Evolutionary conservation across 2,113 vertebrate genomes (phyloP), one percentile per base, ranked within the genome.

Genomic region (Mesitornis unicolor): DNA sequence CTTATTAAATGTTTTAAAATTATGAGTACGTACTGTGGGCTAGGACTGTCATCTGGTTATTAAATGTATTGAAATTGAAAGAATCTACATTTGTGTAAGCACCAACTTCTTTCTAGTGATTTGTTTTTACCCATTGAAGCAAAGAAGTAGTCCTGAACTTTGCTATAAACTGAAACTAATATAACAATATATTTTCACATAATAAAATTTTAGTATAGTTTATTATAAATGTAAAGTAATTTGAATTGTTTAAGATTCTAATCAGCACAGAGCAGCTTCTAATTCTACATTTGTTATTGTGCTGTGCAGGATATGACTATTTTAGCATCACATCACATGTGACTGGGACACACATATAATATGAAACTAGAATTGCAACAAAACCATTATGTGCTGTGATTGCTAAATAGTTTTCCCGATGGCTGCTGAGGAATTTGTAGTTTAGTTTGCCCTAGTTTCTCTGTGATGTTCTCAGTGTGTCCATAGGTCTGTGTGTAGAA

Each of bases 261-360:
- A 42, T 93, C 68, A 64, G 19, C 43, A 43, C 29, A 51, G 7
- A 10, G 3, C 48, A 29, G 3, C 15, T 54, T 89, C 35, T 71
- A 60, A 59, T 50, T 76, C 26, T 64, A 18, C 9, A 7, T 73
- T 57, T 67, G 5, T 82, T 74, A 15, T 28, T 13, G 3, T n/a
- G 47, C 19, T 15, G 4, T 50, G 11, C 19, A 60, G 57, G 35
- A 12, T 88, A 4, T 26, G 28, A 56, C 6, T 59, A 1, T 59
- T 89, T 22, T 48, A 53, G 18, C 29, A 47, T 45, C 5, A 7
- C 17, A 40, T 56, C 1, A 0, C 45, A 2, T n/a, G 3, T 67
- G 51, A 84, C 38, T 60, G 65, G 51, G 35, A 45, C 25, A 67
- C 11, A 25, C 29, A 25, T 51, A 33, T 20, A 40, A 10, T 26